Conservation (phyloP, 2,113 vertebrate species). For the Tichodroma muraria region DNA sequence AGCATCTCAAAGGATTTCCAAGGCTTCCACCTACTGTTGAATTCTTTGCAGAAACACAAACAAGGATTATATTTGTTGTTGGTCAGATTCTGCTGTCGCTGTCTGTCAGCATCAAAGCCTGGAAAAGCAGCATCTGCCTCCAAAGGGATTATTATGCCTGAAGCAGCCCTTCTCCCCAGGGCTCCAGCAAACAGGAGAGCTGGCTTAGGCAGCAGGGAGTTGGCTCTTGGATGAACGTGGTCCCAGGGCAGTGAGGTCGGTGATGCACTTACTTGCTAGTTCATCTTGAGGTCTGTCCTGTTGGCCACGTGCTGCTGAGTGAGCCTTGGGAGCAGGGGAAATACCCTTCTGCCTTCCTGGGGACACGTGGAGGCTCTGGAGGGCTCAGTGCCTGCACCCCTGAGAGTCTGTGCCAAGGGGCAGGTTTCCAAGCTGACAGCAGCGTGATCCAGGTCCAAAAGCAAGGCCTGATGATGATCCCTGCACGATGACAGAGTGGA, state of each 20-base stretch:
- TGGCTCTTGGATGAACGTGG: background rate
- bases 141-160: background rate
- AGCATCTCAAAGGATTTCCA: constrained; percentile 30
- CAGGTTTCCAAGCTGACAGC: background rate
- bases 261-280: background rate
- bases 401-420: background rate
- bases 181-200: background rate
- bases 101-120: background rate
- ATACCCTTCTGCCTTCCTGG: background rate
- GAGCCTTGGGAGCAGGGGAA: background rate
- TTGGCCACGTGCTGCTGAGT: background rate
- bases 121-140: background rate
- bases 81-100: background rate
- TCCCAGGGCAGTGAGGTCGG: background rate
- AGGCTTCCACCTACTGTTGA: constrained; percentile 29
- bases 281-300: background rate
- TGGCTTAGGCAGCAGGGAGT: background rate
- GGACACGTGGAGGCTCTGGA: rapidly evolving
- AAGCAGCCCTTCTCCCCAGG: background rate
- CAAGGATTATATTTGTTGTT: background rate
- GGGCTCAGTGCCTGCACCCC: background rate
- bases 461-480: background rate
- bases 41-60: background rate
- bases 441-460: background rate
- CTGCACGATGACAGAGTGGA: background rate